phyloP scores from a whole-genome alignment of 2,797 vertebrate species.

The Apogon hyalosoma region DNA sequence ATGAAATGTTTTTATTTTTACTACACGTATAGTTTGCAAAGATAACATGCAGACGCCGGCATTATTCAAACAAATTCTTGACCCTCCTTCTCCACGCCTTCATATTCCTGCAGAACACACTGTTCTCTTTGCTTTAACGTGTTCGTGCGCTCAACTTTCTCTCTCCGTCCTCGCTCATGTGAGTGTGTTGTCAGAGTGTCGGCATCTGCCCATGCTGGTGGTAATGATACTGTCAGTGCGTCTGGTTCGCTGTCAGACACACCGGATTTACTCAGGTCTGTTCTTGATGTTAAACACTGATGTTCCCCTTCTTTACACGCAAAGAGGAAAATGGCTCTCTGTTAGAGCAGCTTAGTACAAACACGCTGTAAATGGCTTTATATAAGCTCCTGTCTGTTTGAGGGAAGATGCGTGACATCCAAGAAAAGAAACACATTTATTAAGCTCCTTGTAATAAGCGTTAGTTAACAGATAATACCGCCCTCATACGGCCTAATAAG shows the following conservation, averaged over 20 bases:
- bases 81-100: conserved; percentile 5
- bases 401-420: conserved; percentile 46
- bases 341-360: conserved; percentile 69
- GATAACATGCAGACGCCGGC: conserved; percentile 44
- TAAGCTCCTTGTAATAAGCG: conserved; percentile 4
- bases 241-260: conserved; percentile 80
- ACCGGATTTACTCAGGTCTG: conserved; percentile 72
- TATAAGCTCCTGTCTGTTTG: conserved; percentile 52
- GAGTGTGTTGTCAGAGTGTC: conserved; percentile 74
- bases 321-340: conserved; percentile 62
- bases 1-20: conserved; percentile 56
- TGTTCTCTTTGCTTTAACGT: conserved; percentile 33
- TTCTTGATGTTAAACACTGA: conserved; percentile 82
- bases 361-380: conserved; percentile 54
- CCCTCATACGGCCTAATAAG: no score
- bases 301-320: conserved; percentile 73
- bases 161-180: conserved; percentile 41
- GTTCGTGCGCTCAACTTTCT: conserved; percentile 43
- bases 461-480: no score
- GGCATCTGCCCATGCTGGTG: conserved; percentile 65
- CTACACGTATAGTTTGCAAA: conserved; percentile 48
- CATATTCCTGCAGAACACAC: conserved; percentile 11
- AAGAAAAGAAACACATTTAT: conserved; percentile 8
- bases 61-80: conserved; percentile 50
- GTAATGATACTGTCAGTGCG: conserved; percentile 83